Evolutionary conservation across 2,888 invertebrate species (phyloP).

Genomic region (Anorthoa munda): DNA sequence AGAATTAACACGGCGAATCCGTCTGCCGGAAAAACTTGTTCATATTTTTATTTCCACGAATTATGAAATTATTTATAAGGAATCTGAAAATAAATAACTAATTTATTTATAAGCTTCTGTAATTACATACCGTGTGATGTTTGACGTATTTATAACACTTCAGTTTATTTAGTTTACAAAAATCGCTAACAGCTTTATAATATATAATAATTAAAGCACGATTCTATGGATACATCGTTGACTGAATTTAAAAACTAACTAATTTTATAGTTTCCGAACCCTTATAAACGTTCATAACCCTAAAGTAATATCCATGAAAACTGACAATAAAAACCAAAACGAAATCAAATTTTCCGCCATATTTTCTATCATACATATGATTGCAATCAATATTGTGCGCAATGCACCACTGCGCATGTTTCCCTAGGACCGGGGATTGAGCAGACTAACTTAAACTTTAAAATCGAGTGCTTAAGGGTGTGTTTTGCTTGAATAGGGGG

Average conservation of each 20-base stretch:
- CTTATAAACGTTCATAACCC: not conserved
- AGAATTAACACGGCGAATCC: not conserved
- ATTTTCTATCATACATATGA: conserved; percentile 83
- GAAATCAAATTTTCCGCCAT: conserved; percentile 85
- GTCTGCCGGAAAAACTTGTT: not conserved
- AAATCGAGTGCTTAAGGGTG: conserved; percentile 30
- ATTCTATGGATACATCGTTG: not conserved
- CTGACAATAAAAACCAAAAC: conserved; percentile 64
- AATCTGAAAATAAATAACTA: conserved; percentile 5
- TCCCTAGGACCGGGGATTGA: conserved; percentile 69
- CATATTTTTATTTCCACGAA: not conserved
- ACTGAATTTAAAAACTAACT: not conserved
- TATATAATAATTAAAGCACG: not conserved
- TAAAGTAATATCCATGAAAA: conserved; percentile 30
- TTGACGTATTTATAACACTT: conserved; percentile 8
- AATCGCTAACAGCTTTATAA: not conserved
- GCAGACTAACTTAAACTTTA: conserved; percentile 66
- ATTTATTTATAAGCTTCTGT: not conserved
- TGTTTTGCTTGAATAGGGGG: conserved; percentile 22
- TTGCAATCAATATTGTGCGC: conserved; percentile 89
- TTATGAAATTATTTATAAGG: not conserved
- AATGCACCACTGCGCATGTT: conserved; percentile 89
- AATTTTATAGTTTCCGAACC: not conserved
- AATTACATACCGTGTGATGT: not conserved
- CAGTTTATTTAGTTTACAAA: not conserved